A percentile compares a stretch with the other conserved stretches of the same genome.
These are phyloP conservation scores for Pithys albifrons DNA, from an alignment of 2,113 vertebrate genomes.

Conservation along the genomic window DNA sequence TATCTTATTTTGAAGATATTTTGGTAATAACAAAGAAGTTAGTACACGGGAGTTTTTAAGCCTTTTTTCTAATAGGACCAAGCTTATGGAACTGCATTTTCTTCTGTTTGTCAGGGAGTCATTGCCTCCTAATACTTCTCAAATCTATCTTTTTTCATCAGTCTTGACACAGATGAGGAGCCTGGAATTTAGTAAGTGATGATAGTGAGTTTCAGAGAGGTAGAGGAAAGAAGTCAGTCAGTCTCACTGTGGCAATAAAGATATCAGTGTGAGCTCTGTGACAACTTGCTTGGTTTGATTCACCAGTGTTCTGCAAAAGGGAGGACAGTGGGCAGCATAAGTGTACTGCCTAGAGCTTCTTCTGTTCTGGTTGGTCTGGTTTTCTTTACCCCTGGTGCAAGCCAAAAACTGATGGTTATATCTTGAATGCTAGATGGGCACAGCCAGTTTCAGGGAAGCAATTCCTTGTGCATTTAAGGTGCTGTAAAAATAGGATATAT, in stretches of 20 bases:
- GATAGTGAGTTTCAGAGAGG: background rate
- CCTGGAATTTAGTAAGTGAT: background rate
- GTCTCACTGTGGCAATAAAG: background rate
- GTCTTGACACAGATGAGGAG: background rate
- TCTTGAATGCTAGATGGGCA: background rate
- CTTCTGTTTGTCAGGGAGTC: background rate
- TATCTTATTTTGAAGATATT: background rate
- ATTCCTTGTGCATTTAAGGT: background rate
- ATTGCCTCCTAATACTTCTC: background rate
- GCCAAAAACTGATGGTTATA: accelerated
- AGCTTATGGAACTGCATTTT: background rate
- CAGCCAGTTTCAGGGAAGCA: background rate
- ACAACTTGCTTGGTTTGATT: background rate
- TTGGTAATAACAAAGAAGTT: background rate
- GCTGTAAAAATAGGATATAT: background rate
- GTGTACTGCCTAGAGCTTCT: background rate
- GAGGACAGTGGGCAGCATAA: background rate
- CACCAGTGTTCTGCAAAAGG: background rate
- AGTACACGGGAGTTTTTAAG: background rate
- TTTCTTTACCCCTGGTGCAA: background rate
- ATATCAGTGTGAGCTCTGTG: background rate
- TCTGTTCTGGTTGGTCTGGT: background rate
- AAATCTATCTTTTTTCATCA: background rate
- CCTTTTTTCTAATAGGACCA: background rate
- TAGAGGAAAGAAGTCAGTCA: background rate